These are phyloP conservation scores for Caenorhabditis afra DNA, from an alignment of 2,888 invertebrate genomes.

Conservation along the genomic window DNA sequence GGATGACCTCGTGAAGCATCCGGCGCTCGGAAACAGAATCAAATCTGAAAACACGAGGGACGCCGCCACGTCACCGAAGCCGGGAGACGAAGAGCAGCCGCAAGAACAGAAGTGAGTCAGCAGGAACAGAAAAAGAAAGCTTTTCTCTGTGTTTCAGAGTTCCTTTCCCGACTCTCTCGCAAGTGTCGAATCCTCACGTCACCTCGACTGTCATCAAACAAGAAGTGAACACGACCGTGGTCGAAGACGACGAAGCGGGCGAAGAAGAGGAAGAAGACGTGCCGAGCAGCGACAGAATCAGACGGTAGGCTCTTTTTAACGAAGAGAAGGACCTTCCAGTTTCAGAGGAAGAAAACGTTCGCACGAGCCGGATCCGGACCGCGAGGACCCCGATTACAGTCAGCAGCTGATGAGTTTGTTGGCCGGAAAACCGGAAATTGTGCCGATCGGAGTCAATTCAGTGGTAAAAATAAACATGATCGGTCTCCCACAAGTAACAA, in stretches of 20 bases:
- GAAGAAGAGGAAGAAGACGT: constrained; percentile 34
- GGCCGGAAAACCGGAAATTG: constrained; percentile 37
- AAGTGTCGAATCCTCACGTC: constrained; percentile 7
- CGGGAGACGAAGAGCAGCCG: neutral
- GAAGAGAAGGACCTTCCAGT: neutral
- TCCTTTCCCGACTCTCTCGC: neutral
- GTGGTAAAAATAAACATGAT: no score
- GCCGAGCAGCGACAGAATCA: neutral
- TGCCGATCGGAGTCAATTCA: constrained; percentile 45
- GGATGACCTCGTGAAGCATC: constrained; percentile 62
- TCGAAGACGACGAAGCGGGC: constrained; percentile 16
- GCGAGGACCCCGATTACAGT: constrained; percentile 22
- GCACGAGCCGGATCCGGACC: constrained; percentile 11
- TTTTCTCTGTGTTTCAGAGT: constrained; percentile 3
- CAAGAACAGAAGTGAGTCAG: constrained; percentile 19
- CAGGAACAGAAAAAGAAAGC: neutral
- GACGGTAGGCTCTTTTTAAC: neutral
- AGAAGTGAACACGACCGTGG: neutral
- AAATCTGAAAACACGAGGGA: constrained; percentile 3
- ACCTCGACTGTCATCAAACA: constrained; percentile 18
- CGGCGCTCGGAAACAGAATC: constrained; percentile 24
- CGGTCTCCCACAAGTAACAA: no score
- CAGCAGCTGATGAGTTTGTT: constrained; percentile 40
- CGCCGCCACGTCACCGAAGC: constrained; percentile 1
- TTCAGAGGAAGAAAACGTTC: constrained; percentile 15